phyloP scores from a whole-genome alignment of 2,888 invertebrate genomes.

The Harpalus rufipes region DNA sequence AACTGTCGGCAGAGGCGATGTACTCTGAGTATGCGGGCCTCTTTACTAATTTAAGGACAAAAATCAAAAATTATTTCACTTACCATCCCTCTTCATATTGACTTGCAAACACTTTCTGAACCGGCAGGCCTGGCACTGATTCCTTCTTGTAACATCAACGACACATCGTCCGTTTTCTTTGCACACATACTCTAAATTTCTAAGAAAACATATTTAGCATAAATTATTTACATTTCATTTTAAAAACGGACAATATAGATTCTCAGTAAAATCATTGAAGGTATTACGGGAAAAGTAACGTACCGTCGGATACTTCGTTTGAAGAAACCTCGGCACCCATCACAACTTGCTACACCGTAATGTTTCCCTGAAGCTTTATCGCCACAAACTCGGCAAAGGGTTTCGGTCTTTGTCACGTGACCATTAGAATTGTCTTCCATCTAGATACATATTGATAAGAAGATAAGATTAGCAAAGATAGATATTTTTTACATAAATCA shows the following conservation, averaged over 20 bases:
- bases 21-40: too few relatives aligned
- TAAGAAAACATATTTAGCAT: slow-evolving; percentile 73
- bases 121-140: slow-evolving; percentile 96
- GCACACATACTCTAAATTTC: slow-evolving; percentile 94
- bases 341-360: slow-evolving; percentile 94
- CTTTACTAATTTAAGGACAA: too few relatives aligned
- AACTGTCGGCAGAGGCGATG: too few relatives aligned
- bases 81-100: slow-evolving; percentile 97
- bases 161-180: slow-evolving; percentile 93
- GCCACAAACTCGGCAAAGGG: slow-evolving; percentile 91
- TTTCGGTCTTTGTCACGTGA: slow-evolving; percentile 78
- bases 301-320: slow-evolving; percentile 94
- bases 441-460: slow-evolving; percentile 65
- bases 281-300: slow-evolving; percentile 66
- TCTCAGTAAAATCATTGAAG: slow-evolving; percentile 32
- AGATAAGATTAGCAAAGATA: too few relatives aligned
- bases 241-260: background rate
- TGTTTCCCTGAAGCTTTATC: slow-evolving; percentile 93
- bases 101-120: slow-evolving; percentile 94
- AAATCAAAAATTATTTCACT: slow-evolving; percentile 72
- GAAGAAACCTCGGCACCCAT: slow-evolving; percentile 95
- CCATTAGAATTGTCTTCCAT: slow-evolving; percentile 76
- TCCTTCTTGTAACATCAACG: slow-evolving; percentile 93
- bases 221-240: slow-evolving; percentile 29
- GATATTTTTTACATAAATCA: too few relatives aligned